Base-by-base conservation (phyloP, 2,888 invertebrate species). In the Mythimna pallens region DNA sequence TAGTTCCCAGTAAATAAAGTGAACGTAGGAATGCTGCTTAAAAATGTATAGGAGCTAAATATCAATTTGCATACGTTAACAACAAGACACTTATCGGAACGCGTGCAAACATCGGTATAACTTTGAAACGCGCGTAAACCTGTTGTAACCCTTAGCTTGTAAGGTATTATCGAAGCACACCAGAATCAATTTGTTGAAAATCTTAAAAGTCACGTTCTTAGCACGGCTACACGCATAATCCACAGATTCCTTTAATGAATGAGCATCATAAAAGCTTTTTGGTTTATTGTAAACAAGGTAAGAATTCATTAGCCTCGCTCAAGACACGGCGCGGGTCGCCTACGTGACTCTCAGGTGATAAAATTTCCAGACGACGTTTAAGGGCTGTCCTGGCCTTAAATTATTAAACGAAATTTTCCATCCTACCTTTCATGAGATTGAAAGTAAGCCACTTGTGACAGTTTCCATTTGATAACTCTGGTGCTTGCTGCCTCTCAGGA, bases 281-380 rank as follows among this genome's bases (percentile, higher is more conserved):
- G 91, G 92, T 93, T 93, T 92, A 94, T 94, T 93, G 93, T 93
- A 94, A 94, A 95, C 94, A 94, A 91, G 89, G 91, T 91, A 89
- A 91, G 92, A 94, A 93, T 94, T 95, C 94, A 94, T 94, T 94
- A 94, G 90, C 89, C 83, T 72, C 85, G 88, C 88, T 88, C 80
- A 88, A 86, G 90, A 87, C 87, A 89, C 86, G 87, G 86, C 61
- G 72, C 70, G 87, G 85, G 86, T 86, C 83, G 88, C 79, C 91
- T 92, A 93, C 94, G 94, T 94, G 94, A 92, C 92, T 92, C 84
- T 78, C 86, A 92, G 92, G 93, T 93, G 93, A 92, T 93, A 92
- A 92, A 90, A 89, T 87, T 83, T 79, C 82, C 84, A 86, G 86
- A 82, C 87, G 85, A 73, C 86, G 88, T 85, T 90, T 89, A 89